phyloP scores from a whole-genome alignment of 2,888 invertebrate species.

The Nemotelus nigrinus region DNA sequence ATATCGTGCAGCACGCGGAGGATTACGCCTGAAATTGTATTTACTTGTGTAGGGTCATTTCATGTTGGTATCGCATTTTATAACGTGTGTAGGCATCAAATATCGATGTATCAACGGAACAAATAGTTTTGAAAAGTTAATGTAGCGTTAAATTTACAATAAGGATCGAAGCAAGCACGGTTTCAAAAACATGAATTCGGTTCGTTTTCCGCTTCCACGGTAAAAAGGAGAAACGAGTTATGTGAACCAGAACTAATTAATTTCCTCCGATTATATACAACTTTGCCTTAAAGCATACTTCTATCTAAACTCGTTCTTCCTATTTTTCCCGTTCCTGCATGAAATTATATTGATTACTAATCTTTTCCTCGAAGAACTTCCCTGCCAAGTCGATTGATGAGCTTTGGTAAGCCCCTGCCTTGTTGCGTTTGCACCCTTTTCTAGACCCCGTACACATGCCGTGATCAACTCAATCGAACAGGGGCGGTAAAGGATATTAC shows the following conservation, averaged over 20 bases:
- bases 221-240: too few relatives aligned
- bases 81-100: not conserved
- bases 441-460: not conserved
- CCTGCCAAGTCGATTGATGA: conserved; percentile 17
- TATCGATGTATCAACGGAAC: too few relatives aligned
- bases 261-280: too few relatives aligned
- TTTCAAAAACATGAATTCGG: too few relatives aligned
- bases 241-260: too few relatives aligned
- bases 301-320: too few relatives aligned
- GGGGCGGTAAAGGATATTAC: conserved; percentile 11
- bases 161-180: too few relatives aligned
- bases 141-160: too few relatives aligned
- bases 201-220: too few relatives aligned
- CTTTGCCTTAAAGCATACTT: too few relatives aligned
- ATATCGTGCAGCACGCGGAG: conserved; percentile 23
- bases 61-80: not conserved
- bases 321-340: not conserved
- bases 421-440: not conserved
- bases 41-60: conserved; percentile 13
- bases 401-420: conserved; percentile 2
- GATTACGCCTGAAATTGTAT: conserved; percentile 6
- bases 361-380: conserved; percentile 31
- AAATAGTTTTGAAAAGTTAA: too few relatives aligned
- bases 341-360: conserved; percentile 40
- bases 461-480: not conserved